A percentile compares a stretch with the other conserved stretches of the same genome.
phyloP scores from a whole-genome alignment of 37 sponge, comb jelly and placozoan genomes.

The Halichondria panicea region DNA sequence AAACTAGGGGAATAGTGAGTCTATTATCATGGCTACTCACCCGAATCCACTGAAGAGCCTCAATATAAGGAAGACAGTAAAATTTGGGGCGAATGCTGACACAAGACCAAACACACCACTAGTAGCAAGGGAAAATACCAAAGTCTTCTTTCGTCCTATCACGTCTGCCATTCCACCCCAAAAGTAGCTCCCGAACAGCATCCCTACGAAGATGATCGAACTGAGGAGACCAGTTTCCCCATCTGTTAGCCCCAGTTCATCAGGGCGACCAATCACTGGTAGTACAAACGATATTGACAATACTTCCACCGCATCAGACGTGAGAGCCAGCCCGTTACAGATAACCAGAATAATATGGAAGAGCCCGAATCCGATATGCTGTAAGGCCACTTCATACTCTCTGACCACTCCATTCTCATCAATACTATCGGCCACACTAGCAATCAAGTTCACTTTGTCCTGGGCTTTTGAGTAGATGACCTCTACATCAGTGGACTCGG shows the following conservation, averaged over 20 bases:
- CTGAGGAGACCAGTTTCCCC: conserved; percentile 35
- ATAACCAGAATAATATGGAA: conserved; percentile 55
- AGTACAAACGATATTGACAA: conserved; percentile 60
- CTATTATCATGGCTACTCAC: conserved; percentile 25
- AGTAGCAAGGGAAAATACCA: conserved; percentile 46
- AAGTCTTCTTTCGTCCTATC: conserved; percentile 40
- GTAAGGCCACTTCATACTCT: conserved; percentile 67
- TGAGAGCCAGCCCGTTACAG: conserved; percentile 58
- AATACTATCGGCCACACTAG: neutral
- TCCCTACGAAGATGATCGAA: conserved; percentile 68
- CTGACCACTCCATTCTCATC: conserved; percentile 38
- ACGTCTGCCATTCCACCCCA: conserved; percentile 75
- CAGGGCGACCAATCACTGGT: neutral
- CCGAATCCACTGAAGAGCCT: conserved; percentile 79
- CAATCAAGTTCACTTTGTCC: neutral
- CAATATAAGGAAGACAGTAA: conserved; percentile 30
- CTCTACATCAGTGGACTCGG: too few species aligned
- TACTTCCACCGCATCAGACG: conserved; percentile 73
- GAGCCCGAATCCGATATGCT: conserved; percentile 56
- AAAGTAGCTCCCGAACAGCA: conserved; percentile 70
- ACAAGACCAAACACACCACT: conserved; percentile 57
- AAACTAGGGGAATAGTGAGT: too few species aligned
- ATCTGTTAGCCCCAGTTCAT: conserved; percentile 27
- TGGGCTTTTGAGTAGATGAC: too few species aligned
- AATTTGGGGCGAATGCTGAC: conserved; percentile 59